Evolutionary conservation across 92 coral and sea anemone species (phyloP).

Genomic region (Plumapathes pennacea): DNA sequence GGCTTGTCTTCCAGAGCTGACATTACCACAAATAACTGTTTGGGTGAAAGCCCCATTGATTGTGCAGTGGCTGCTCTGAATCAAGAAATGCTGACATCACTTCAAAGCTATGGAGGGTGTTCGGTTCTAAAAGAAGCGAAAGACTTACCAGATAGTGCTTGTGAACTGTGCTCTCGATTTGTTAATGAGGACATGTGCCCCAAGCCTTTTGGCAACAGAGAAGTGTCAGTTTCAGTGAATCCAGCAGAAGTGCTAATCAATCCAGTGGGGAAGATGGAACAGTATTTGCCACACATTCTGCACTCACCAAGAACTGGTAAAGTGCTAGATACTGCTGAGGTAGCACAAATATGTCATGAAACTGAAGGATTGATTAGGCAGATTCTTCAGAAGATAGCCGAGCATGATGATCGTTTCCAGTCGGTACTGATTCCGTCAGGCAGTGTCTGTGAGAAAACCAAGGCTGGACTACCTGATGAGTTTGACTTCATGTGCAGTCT

Average conservation of each 20-base stretch:
- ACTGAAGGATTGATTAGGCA: conserved; percentile 28
- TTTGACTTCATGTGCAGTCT: conserved; percentile 50
- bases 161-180: conserved; percentile 7
- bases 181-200: background rate
- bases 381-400: conserved; percentile 25
- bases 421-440: conserved; percentile 34
- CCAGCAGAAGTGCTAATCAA: conserved; percentile 17
- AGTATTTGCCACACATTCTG: conserved; percentile 33
- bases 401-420: conserved; percentile 33
- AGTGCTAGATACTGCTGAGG: conserved; percentile 35
- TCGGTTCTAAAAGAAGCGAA: background rate
- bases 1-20: background rate
- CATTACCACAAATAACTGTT: conserved; percentile 7
- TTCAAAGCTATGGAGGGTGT: background rate
- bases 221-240: conserved; percentile 17
- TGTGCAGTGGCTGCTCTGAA: conserved; percentile 19
- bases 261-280: conserved; percentile 15
- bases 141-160: conserved; percentile 4
- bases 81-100: conserved; percentile 10
- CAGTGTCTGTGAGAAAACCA: conserved; percentile 49
- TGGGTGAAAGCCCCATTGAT: conserved; percentile 18
- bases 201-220: conserved; percentile 8
- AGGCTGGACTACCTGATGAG: conserved; percentile 46
- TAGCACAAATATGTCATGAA: conserved; percentile 22
- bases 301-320: conserved; percentile 45